Evolutionary conservation across 2,797 vertebrate genomes (phyloP).

Genomic region (Micrastur ruficollis): DNA sequence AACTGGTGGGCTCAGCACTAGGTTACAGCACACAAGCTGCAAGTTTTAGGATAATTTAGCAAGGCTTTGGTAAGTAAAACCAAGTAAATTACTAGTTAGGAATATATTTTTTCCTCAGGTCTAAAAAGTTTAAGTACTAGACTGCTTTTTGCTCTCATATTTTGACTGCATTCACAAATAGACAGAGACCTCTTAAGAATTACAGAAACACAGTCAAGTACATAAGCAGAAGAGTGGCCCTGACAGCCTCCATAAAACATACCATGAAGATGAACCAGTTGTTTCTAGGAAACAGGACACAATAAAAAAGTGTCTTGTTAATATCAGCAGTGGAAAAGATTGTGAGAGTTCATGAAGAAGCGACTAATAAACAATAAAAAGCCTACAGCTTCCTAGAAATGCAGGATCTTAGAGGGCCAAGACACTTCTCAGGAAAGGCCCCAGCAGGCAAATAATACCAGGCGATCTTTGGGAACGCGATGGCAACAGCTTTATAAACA

Average conservation of each 20-base stretch:
- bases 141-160: not conserved
- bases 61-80: not conserved
- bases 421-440: not conserved
- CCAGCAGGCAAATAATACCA: not conserved
- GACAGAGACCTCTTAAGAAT: not conserved
- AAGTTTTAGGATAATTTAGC: not conserved
- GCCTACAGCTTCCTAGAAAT: not conserved
- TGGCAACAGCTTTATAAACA: not conserved
- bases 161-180: not conserved
- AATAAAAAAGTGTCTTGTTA: not conserved
- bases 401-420: not conserved
- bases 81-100: not conserved
- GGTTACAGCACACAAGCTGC: not conserved
- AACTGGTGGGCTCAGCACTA: not conserved
- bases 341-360: rapidly evolving
- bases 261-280: not conserved
- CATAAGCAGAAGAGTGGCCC: not conserved
- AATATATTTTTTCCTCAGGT: not conserved
- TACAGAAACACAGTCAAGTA: not conserved
- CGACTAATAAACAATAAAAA: not conserved
- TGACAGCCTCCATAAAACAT: not conserved
- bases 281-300: not conserved
- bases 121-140: not conserved
- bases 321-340: not conserved
- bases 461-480: not conserved